Conservation (phyloP, 2,888 invertebrate species). For the Spialia ferax region DNA sequence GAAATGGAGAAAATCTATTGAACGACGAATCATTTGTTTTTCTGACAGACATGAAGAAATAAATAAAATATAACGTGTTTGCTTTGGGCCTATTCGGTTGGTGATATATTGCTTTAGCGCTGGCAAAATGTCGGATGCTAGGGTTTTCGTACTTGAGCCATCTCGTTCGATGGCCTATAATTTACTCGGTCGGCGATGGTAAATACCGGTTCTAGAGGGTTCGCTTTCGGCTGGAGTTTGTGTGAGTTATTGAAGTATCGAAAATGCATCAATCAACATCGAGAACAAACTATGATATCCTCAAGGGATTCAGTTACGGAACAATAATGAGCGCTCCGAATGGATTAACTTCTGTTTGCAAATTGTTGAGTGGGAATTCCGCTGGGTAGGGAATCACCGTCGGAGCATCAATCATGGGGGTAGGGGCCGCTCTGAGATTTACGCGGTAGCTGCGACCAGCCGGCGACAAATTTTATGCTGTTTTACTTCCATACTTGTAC, state of each 20-base stretch:
- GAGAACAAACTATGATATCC: constrained; percentile 55
- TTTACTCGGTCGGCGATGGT: constrained; percentile 22
- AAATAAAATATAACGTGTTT: constrained; percentile 39
- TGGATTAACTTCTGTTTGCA: constrained; percentile 51
- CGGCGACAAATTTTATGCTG: constrained; percentile 58
- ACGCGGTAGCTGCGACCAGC: constrained; percentile 50
- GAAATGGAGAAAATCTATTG: constrained; percentile 57
- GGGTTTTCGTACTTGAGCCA: constrained; percentile 32
- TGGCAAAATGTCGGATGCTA: constrained; percentile 21
- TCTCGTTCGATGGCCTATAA: constrained; percentile 31
- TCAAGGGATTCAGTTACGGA: constrained; percentile 65
- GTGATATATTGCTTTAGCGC: constrained; percentile 29
- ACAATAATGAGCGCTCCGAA: constrained; percentile 62
- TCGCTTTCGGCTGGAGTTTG: constrained; percentile 24
- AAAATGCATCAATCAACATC: constrained; percentile 62
- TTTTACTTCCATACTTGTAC: constrained; percentile 42
- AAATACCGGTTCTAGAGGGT: constrained; percentile 21
- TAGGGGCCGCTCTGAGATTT: constrained; percentile 56
- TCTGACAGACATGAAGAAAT: constrained; percentile 54
- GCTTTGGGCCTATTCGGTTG: constrained; percentile 16
- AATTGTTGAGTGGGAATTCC: constrained; percentile 55
- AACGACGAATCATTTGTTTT: constrained; percentile 57
- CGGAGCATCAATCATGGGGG: constrained; percentile 66
- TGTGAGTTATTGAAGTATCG: constrained; percentile 45
- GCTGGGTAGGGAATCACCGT: constrained; percentile 57